These are phyloP conservation scores for Takifugu ocellatus DNA, from an alignment of 2,797 vertebrate genomes.

Conservation along the genomic window DNA sequence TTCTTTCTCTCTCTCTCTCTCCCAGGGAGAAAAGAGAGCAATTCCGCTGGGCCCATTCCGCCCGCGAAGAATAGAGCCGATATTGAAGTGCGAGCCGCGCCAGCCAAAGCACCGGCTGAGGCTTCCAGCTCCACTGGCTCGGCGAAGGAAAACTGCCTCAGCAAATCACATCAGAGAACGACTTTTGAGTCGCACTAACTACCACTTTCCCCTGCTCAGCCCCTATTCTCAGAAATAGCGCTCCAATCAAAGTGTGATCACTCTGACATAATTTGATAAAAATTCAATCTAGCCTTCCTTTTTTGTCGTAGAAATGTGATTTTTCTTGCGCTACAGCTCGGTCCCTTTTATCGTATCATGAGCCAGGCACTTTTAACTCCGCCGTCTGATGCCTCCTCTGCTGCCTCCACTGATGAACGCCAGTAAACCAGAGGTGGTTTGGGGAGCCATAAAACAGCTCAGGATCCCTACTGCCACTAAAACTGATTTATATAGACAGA, in stretches of 20 bases:
- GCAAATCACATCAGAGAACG: constrained; percentile 71
- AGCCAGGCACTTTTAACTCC: constrained; percentile 41
- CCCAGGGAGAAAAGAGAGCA: constrained; percentile 63
- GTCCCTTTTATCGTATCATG: constrained; percentile 37
- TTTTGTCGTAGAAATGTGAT: constrained; percentile 31
- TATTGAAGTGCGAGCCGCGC: constrained; percentile 69
- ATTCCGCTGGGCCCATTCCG: constrained; percentile 71
- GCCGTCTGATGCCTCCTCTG: constrained; percentile 26
- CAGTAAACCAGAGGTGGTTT: constrained; percentile 51
- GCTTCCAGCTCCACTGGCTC: constrained; percentile 64
- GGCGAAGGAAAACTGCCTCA: constrained; percentile 66
- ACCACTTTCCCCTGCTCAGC: constrained; percentile 56
- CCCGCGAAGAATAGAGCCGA: constrained; percentile 69
- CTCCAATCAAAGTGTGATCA: constrained; percentile 62
- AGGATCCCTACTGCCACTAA: constrained; percentile 82
- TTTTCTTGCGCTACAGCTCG: constrained; percentile 18
- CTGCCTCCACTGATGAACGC: constrained; percentile 49
- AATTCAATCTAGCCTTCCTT: constrained; percentile 57
- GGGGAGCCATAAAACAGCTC: constrained; percentile 62
- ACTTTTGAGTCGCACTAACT: constrained; percentile 57
- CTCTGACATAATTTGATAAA: constrained; percentile 55
- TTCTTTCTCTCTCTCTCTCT: constrained; percentile 12
- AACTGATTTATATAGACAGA: constrained; percentile 90
- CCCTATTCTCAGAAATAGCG: constrained; percentile 54
- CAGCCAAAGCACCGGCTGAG: constrained; percentile 52